Base-by-base conservation (phyloP, 1,140 invertebrate species). In the Drosophila obscura region DNA sequence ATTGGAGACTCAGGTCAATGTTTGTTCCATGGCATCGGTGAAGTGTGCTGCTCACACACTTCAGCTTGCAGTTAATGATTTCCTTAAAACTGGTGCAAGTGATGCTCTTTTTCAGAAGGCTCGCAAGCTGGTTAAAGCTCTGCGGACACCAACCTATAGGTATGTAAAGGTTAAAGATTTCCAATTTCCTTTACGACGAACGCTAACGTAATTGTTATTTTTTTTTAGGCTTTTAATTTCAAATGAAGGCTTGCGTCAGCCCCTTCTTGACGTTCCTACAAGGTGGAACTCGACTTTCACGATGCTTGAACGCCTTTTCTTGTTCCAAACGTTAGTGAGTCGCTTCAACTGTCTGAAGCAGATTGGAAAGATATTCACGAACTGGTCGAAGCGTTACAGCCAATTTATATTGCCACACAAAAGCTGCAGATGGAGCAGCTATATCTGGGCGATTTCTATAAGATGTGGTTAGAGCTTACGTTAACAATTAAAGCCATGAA, bases 371-470 rank as follows among this genome's bases (percentile, higher is more conserved):
- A 19, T 19, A 19, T 19, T 19, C 9, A 3, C 8, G 19, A 19
- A 1, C 19, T 19, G 19, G 1, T 19, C 19, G 19, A 19, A 19
- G 19, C 0, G 19, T 19, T 35, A 4, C 1, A 11, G 8, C 8
- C 31, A 9, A 35, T 35, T 9, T 35, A 35, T 35, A 3, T 9
- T 9, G 31, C 31, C 31, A 35, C 9, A 11, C 31, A 11, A 11
- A 35, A 35, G 9, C 31, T 35, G 9, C 31, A 11, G 9, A 52
- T 7, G 19, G 28, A 52, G 50, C 50, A 52, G 26, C 28, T 52
- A 11, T 35, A 28, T 52, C 26, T 35, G 13, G 26, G 28, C 2
- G 50, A 52, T 16, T 52, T 52, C n/a, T 52, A 35, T 15, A 52
- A 31, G 50, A 4, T 52, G 13, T 52, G 22, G 50, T 9, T 52